Evolutionary conservation across 2,888 invertebrate species (phyloP), one percentile per base, ranked within the genome.

Genomic region (Leptothorax acervorum): DNA sequence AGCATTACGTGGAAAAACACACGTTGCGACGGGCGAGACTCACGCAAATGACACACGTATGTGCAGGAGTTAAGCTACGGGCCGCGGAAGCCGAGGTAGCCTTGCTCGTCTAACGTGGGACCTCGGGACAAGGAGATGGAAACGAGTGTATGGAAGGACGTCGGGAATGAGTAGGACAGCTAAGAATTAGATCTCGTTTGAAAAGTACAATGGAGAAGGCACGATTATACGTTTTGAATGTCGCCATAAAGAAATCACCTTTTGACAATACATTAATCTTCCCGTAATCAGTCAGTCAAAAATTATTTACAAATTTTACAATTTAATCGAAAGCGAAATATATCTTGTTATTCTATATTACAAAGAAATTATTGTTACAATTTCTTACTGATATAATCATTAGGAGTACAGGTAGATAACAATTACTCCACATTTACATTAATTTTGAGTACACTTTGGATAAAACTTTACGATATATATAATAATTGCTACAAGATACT

Each of bases 1-100:
- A 83, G 87, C 90, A 91, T 91, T 91, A 90, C 90, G 87, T 87
- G 88, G 87, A 90, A 91, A 92, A 90, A 89, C 81, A 85, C 85
- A 87, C 85, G 88, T 87, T 86, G 83, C 83, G 60, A 84, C 79
- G 78, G 57, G 63, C 63, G 83, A 65, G 81, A 87, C 70, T 87
- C 87, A 87, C 83, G 88, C 87, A 85, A 88, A 85, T 84, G 85
- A 85, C 87, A 84, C 85, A 75, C 78, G 82, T 82, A 85, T 86
- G 81, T 82, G 84, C 70, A 42, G 74, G 82, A 63, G 68, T 88
- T 87, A 79, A 82, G 82, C 63, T 78, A 79, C 63, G 35, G 28
- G n/a, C 65, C 48, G 83, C 62, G 62, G 57, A 68, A 62, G 62
- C 79, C 62, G 75, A 74, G 53, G 70, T 28, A 60, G 63, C 45